A percentile compares a stretch with the other conserved stretches of the same genome.
These are phyloP conservation scores for Sarcophaga bullata DNA, from an alignment of 1,140 invertebrate genomes.

Conservation along the genomic window DNA sequence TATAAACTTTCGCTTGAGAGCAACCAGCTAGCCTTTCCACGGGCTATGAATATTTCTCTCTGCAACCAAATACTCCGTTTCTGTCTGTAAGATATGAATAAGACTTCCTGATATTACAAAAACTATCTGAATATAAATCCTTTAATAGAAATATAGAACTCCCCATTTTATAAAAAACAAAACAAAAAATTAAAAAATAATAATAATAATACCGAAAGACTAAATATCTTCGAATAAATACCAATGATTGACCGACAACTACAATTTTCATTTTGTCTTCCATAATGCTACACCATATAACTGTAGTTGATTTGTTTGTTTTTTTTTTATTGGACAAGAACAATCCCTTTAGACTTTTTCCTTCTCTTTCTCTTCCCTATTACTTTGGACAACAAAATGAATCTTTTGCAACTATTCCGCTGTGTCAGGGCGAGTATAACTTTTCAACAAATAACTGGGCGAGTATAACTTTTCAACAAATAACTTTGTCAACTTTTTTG, in stretches of 20 bases:
- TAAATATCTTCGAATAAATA: conserved; percentile 14
- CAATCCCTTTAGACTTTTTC: neutral
- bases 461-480: conserved; percentile 25
- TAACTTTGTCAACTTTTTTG: conserved; percentile 31
- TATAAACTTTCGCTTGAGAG: too few relatives aligned
- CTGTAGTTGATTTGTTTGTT: neutral
- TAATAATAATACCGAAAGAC: neutral
- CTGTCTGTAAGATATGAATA: too few relatives aligned
- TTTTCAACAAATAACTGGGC: too few relatives aligned
- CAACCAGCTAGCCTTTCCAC: too few relatives aligned
- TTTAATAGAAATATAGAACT: neutral
- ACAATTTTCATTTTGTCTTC: conserved; percentile 27
- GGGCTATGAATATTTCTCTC: too few relatives aligned
- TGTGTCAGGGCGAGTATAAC: conserved; percentile 10
- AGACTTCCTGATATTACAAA: too few relatives aligned
- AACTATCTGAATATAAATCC: too few relatives aligned
- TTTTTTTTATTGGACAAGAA: neutral
- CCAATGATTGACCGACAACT: conserved; percentile 33
- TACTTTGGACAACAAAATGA: neutral
- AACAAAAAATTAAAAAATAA: neutral
- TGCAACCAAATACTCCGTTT: too few relatives aligned
- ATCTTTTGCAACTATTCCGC: conserved; percentile 29
- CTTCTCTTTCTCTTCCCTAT: neutral
- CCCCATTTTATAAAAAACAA: neutral
- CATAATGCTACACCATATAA: neutral